Percentiles rank a stretch among this genome's conserved stretches.
These are phyloP conservation scores for Drosophila ohnishii DNA, from an alignment of 1,140 invertebrate genomes.

Conservation along the genomic window DNA sequence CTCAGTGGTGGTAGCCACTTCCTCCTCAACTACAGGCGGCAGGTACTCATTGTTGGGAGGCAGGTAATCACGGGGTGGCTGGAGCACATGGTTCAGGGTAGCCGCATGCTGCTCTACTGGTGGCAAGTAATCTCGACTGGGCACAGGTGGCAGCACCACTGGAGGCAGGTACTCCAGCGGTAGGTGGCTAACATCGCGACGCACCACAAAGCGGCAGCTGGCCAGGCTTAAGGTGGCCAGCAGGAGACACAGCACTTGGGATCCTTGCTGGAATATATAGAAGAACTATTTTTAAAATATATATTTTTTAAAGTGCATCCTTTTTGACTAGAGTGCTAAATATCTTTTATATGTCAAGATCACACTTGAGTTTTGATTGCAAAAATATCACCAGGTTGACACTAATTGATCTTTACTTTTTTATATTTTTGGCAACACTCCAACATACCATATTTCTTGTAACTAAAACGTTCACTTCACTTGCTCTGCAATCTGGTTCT, in stretches of 20 bases:
- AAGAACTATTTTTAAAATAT: no score
- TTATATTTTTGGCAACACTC: neutral
- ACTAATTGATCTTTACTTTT: neutral
- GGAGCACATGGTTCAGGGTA: constrained; percentile 51
- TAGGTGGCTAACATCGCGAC: constrained; percentile 66
- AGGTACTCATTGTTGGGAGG: constrained; percentile 53
- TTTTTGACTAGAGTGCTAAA: neutral
- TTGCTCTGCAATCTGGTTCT: constrained; percentile 47
- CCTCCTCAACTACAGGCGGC: constrained; percentile 41
- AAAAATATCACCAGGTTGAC: neutral
- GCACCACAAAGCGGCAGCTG: constrained; percentile 23
- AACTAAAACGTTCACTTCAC: constrained; percentile 12
- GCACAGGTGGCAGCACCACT: constrained; percentile 63
- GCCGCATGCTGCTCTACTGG: constrained; percentile 69
- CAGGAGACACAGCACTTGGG: constrained; percentile 21
- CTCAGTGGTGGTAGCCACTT: constrained; percentile 30
- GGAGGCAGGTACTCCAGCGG: constrained; percentile 69
- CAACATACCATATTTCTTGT: constrained; percentile 45
- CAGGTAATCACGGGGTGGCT: constrained; percentile 66
- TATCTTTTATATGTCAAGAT: constrained; percentile 7
- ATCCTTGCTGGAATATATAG: constrained; percentile 34
- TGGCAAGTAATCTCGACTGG: constrained; percentile 68
- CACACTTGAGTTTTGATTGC: neutral
- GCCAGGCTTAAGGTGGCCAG: constrained; percentile 17
- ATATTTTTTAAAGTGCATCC: no score